A percentile compares a stretch with the other conserved stretches of the same genome.
Evolutionary conservation across 2,113 vertebrate species (phyloP).

Genomic region (Microcebus ravelobensis): DNA sequence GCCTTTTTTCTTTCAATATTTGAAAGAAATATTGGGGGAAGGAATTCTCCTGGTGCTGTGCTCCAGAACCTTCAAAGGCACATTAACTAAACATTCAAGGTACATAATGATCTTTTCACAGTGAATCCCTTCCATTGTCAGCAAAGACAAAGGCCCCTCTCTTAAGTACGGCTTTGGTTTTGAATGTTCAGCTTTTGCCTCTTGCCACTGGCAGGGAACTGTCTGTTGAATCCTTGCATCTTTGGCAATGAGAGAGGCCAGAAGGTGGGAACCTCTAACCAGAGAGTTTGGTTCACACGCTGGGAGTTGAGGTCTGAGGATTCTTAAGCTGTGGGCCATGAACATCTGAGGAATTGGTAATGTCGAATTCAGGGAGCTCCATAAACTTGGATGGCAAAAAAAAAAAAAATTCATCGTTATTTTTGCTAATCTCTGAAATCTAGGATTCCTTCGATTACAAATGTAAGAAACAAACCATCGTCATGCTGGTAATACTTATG

Average conservation of each 20-base stretch:
- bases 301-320: not conserved
- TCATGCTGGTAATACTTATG: not conserved
- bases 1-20: not conserved
- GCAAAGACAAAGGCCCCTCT: constrained; percentile 67
- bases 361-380: not conserved
- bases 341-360: not conserved
- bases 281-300: not conserved
- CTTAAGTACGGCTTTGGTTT: constrained; percentile 14
- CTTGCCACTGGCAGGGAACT: not conserved
- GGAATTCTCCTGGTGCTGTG: constrained; percentile 12
- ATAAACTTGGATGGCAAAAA: not conserved
- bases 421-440: constrained; percentile 52
- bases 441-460: not conserved
- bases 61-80: constrained; percentile 47
- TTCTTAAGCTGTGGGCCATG: not conserved
- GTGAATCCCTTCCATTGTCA: constrained; percentile 65
- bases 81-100: constrained; percentile 33
- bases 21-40: not conserved
- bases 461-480: not conserved
- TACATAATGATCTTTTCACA: constrained; percentile 60
- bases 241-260: not conserved
- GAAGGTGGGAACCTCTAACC: not conserved
- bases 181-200: constrained; percentile 61
- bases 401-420: not conserved
- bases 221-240: not conserved